Percentiles rank a stretch among this genome's conserved stretches.
Evolutionary conservation across 2,113 vertebrate genomes (phyloP).

Genomic region (Colaptes auratus): DNA sequence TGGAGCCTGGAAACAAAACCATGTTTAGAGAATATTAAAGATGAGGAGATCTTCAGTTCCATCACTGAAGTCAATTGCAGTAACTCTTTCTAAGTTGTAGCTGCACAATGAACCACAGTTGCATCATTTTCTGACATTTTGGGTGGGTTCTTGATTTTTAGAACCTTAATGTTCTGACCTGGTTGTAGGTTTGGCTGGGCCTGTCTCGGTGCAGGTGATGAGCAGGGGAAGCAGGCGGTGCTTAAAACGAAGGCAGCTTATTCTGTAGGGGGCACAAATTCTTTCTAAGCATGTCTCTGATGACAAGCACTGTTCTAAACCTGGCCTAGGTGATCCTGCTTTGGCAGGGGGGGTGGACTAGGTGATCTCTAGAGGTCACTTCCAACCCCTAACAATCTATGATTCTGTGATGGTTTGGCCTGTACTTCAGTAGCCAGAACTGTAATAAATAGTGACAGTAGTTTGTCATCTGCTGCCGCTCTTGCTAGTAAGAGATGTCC

Average conservation of each 20-base stretch:
- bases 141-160: background rate
- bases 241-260: background rate
- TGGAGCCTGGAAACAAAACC: background rate
- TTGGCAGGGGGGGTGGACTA: too few relatives aligned
- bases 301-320: background rate
- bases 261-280: background rate
- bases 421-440: background rate
- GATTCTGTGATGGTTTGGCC: background rate
- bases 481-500: background rate
- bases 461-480: background rate
- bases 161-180: background rate
- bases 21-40: background rate
- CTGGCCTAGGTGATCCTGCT: too few relatives aligned
- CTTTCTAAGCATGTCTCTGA: background rate
- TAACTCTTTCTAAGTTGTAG: rapidly evolving
- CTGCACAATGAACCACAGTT: background rate
- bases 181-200: background rate
- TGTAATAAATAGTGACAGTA: background rate
- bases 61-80: background rate
- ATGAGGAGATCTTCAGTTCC: background rate
- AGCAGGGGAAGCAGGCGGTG: background rate
- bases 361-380: too few relatives aligned
- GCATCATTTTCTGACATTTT: background rate
- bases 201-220: background rate
- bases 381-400: too few relatives aligned